These are phyloP conservation scores for Plutella xylostella DNA, from an alignment of 2,888 invertebrate genomes.

Conservation along the genomic window DNA sequence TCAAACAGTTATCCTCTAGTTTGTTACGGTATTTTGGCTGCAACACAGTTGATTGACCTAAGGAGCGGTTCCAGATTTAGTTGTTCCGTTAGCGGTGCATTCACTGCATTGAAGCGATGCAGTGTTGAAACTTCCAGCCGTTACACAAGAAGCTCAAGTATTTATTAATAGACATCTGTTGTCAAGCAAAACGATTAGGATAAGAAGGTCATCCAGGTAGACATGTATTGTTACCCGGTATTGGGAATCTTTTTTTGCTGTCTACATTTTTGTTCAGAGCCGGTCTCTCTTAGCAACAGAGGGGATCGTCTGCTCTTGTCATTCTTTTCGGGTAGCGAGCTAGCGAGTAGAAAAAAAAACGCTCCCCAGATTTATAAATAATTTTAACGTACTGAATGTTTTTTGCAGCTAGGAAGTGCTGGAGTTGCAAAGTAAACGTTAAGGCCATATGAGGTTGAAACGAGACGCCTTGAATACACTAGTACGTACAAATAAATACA, in stretches of 20 bases:
- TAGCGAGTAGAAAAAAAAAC: too few relatives aligned
- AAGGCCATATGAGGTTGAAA: constrained; percentile 46
- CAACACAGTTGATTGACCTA: constrained; percentile 33
- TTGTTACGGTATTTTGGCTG: neutral
- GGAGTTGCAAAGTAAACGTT: constrained; percentile 45
- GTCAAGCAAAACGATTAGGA: constrained; percentile 29
- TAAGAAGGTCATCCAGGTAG: constrained; percentile 30
- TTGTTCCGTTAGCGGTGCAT: constrained; percentile 43
- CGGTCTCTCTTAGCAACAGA: too few relatives aligned
- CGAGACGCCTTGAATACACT: constrained; percentile 60
- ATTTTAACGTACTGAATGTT: too few relatives aligned
- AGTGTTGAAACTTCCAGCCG: constrained; percentile 32
- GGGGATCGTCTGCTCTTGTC: neutral
- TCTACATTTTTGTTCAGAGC: neutral
- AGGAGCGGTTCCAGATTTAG: constrained; percentile 30
- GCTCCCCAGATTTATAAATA: too few relatives aligned
- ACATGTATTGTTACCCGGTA: constrained; percentile 23
- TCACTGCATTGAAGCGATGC: constrained; percentile 32
- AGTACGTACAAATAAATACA: constrained; percentile 63
- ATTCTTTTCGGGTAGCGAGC: neutral
- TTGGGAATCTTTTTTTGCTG: constrained; percentile 20
- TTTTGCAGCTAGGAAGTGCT: constrained; percentile 35
- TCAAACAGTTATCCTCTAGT: neutral
- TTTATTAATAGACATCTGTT: constrained; percentile 44
- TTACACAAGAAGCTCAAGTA: constrained; percentile 42